A percentile compares a stretch with the other conserved stretches of the same genome.
These are phyloP conservation scores for Melitaea cinxia DNA, from an alignment of 1,140 invertebrate genomes.

Conservation along the genomic window DNA sequence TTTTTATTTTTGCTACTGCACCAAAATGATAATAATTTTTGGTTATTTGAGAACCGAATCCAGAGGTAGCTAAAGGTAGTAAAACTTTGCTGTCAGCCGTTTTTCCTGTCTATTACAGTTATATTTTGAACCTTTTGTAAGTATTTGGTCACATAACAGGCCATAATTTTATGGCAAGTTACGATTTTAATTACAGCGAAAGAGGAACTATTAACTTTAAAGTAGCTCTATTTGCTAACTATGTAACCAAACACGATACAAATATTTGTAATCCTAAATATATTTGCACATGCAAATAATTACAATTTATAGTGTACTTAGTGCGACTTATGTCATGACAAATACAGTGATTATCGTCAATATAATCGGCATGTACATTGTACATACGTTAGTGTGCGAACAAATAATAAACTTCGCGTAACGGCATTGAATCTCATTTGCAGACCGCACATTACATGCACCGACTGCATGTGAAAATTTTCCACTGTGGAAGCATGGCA, in stretches of 20 bases:
- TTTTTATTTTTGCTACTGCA: too few species aligned
- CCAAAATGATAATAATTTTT: too few species aligned
- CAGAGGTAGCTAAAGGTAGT: too few species aligned
- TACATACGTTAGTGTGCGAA: slow-evolving; percentile 12
- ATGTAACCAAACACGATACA: neutral
- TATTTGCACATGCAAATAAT: slow-evolving; percentile 11
- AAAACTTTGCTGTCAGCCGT: too few species aligned
- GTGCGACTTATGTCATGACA: slow-evolving; percentile 9
- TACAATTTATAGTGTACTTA: slow-evolving; percentile 15
- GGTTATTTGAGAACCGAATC: too few species aligned
- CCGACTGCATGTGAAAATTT: slow-evolving; percentile 30
- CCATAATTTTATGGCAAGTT: too few species aligned
- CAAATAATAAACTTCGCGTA: slow-evolving; percentile 20
- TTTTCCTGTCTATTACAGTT: too few species aligned
- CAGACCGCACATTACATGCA: slow-evolving; percentile 16
- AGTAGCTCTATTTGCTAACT: too few species aligned
- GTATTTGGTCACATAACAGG: too few species aligned
- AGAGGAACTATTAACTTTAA: too few species aligned
- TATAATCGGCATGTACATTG: slow-evolving; percentile 22
- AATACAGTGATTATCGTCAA: slow-evolving; percentile 15
- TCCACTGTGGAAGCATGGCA: slow-evolving; percentile 28
- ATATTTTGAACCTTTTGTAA: too few species aligned
- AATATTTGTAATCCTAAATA: slow-evolving; percentile 1
- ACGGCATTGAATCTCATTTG: slow-evolving; percentile 32
- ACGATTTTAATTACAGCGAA: too few species aligned